Conservation (phyloP, 30 jellyfish, hydroid and myxozoan genomes). For the Aurelia sp. region DNA sequence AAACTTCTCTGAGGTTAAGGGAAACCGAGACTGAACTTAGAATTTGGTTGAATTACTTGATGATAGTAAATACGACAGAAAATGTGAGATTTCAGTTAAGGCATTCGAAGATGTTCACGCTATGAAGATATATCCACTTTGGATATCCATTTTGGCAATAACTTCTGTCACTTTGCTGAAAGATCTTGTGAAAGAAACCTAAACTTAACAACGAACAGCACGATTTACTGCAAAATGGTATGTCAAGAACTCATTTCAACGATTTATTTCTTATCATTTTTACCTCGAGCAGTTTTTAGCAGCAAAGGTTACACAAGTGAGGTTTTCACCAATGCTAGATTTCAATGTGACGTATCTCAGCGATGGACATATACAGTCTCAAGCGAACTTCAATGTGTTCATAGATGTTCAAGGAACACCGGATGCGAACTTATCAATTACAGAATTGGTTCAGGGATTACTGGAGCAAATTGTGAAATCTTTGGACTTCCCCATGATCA, state of each 20-base stretch:
- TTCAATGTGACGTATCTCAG: slow-evolving; percentile 18
- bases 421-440: slow-evolving; percentile 30
- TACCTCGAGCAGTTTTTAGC: background rate
- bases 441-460: background rate
- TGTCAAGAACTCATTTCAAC: background rate
- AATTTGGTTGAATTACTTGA: no score
- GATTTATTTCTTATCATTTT: background rate
- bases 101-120: no score
- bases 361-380: background rate
- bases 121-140: no score
- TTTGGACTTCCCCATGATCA: slow-evolving; percentile 9
- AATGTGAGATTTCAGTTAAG: no score
- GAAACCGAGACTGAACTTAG: no score
- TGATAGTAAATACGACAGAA: no score
- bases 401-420: slow-evolving; percentile 3
- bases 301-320: slow-evolving; percentile 3
- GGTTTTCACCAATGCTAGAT: background rate
- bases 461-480: slow-evolving; percentile 20
- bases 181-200: no score
- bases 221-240: background rate
- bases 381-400: slow-evolving; percentile 41
- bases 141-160: no score
- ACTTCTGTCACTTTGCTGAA: no score
- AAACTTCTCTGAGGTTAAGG: no score
- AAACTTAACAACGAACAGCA: no score